Base-by-base conservation (phyloP, 2,888 invertebrate species). In the Teleiodes luculella region DNA sequence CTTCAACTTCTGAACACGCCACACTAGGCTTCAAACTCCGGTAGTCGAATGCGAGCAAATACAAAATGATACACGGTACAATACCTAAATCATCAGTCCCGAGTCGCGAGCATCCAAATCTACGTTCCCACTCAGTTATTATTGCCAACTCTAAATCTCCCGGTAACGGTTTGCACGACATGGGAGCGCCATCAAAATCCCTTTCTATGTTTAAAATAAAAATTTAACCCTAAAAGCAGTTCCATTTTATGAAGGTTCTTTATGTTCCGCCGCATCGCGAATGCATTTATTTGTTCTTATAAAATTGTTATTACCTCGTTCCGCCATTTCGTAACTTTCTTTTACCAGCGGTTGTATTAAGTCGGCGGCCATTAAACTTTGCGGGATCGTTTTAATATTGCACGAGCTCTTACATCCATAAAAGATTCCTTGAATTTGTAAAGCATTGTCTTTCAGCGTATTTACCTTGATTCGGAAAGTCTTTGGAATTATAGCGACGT, bases 151-250 rank as follows among this genome's bases (percentile, higher is more conserved):
- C 74, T 86, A 86, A 87, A 87, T 87, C 84, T 85, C 75, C 78
- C 80, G 79, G 80, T 83, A 86, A 83, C 78, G 80, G 68, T 71
- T 61, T 62, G 62, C 61, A 70, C 81, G 86, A 81, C 83, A 74
- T 81, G 76, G 78, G 80, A 78, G 83, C 73, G 80, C 85, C 83
- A 84, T 86, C 83, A 83, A 78, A 83, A 83, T 87, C 88, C 87
- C 88, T 84, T 80, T 69, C 88, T 83, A 88, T 88, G 88, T 88
- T 88, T 88, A 88, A 88, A 88, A 88, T 88, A 88, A 88, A 88
- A 88, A 86, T 87, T 86, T 82, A 79, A 85, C 83, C 79, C 78
- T 80, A 80, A 86, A 75, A 77, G 75, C 81, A 76, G 78, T 81
- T 76, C 62, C 72, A 71, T 78, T 86, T 85, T 82, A 83, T 77